Conservation (phyloP, 2,113 vertebrate species). For the Notechis scutatus region DNA sequence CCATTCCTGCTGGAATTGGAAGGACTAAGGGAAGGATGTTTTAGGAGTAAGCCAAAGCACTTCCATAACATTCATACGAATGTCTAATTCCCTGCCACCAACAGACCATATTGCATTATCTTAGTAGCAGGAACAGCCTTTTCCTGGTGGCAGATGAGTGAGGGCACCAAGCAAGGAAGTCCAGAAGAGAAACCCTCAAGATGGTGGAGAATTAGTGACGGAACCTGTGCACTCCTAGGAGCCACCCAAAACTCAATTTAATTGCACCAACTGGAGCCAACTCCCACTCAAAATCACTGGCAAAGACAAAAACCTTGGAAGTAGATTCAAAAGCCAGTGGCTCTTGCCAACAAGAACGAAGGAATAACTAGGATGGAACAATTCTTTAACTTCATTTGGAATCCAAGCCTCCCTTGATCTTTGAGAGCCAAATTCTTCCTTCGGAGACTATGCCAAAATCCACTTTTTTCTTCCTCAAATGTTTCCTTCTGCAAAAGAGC, state of each 20-base stretch:
- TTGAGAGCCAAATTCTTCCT: neutral
- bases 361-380: neutral
- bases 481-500: neutral
- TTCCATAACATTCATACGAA: fast-evolving
- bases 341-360: neutral
- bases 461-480: neutral
- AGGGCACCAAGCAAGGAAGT: conserved; percentile 25
- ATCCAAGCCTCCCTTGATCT: neutral
- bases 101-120: neutral
- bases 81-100: neutral
- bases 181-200: conserved; percentile 54
- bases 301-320: conserved; percentile 23
- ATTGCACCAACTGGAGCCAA: neutral
- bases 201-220: conserved; percentile 37
- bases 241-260: conserved; percentile 6
- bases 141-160: conserved; percentile 32
- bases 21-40: neutral
- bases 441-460: neutral
- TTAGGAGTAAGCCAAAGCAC: neutral
- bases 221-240: neutral
- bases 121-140: neutral
- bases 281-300: neutral
- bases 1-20: neutral
- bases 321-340: neutral
- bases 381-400: conserved; percentile 3